A percentile compares a stretch with the other conserved stretches of the same genome.
Conservation (phyloP, 2,113 vertebrate genomes). For the Tiliqua scincoides region DNA sequence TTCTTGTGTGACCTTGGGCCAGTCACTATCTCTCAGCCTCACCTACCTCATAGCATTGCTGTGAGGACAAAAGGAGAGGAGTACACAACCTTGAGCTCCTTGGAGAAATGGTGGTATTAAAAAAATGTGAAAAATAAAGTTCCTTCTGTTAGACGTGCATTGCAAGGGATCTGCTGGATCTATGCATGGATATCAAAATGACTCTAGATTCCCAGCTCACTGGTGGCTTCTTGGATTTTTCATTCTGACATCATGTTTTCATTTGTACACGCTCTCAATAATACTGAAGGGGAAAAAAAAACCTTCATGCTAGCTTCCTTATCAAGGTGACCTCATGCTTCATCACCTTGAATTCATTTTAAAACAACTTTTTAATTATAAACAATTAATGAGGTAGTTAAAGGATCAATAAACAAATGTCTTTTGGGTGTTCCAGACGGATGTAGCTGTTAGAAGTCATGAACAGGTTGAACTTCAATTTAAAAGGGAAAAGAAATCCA, state of each 20-base stretch:
- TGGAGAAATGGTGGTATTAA: no score
- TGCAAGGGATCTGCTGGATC: neutral
- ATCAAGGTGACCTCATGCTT: slow-evolving; percentile 9
- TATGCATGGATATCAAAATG: neutral
- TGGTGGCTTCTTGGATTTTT: neutral
- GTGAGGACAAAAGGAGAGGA: no score
- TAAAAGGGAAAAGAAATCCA: slow-evolving; percentile 51
- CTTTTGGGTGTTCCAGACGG: slow-evolving; percentile 31
- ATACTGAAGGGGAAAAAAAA: slow-evolving; percentile 28
- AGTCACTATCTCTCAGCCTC: no score
- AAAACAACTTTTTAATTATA: slow-evolving; percentile 63
- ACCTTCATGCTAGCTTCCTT: neutral
- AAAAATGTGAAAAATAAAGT: no score
- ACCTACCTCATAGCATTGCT: no score
- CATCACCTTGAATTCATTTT: slow-evolving; percentile 37
- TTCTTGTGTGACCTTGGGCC: no score
- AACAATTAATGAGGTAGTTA: slow-evolving; percentile 61
- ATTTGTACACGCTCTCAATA: neutral
- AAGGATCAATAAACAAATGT: slow-evolving; percentile 45
- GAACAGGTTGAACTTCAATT: slow-evolving; percentile 21
- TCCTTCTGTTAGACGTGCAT: neutral
- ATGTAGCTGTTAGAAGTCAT: slow-evolving; percentile 40
- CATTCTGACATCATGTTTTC: neutral
- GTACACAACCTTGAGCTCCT: no score
- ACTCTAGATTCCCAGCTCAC: neutral